A percentile compares a stretch with the other conserved stretches of the same genome.
Evolutionary conservation across 2,113 vertebrate genomes (phyloP).

Genomic region (Eudyptes chrysolophus): DNA sequence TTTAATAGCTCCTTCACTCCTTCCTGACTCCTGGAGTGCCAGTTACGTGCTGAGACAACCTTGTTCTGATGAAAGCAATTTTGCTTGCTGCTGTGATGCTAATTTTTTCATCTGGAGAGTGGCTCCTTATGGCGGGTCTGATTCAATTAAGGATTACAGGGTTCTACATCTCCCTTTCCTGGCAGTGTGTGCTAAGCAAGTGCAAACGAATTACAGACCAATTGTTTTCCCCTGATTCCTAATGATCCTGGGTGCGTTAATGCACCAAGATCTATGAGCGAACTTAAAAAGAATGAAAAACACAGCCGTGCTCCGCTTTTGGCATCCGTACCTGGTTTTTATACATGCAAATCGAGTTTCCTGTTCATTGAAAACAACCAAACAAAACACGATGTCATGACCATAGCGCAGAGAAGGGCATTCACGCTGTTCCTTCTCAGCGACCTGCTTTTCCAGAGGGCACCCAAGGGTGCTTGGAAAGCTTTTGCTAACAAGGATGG

Average conservation of each 20-base stretch:
- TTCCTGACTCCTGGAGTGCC: neutral
- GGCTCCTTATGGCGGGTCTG: neutral
- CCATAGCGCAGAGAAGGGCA: neutral
- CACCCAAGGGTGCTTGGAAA: neutral
- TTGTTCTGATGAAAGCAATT: neutral
- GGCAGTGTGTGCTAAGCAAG: neutral
- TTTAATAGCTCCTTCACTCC: neutral
- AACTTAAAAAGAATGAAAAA: neutral
- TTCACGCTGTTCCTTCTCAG: neutral
- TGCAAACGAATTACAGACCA: neutral
- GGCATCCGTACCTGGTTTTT: conserved; percentile 11
- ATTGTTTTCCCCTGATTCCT: neutral
- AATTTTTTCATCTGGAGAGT: conserved; percentile 7
- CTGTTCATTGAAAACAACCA: neutral
- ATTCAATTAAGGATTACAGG: conserved; percentile 26
- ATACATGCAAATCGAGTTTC: neutral
- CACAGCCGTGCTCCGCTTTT: neutral
- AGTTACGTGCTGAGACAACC: neutral
- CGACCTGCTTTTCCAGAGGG: neutral
- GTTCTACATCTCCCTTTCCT: neutral
- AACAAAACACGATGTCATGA: neutral
- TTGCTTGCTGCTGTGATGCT: neutral
- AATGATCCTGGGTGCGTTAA: neutral
- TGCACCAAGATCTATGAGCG: neutral
- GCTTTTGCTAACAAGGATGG: neutral